A percentile compares a stretch with the other conserved stretches of the same genome.
These are phyloP conservation scores for Perodicticus potto DNA, from an alignment of 2,797 vertebrate genomes.

Conservation along the genomic window DNA sequence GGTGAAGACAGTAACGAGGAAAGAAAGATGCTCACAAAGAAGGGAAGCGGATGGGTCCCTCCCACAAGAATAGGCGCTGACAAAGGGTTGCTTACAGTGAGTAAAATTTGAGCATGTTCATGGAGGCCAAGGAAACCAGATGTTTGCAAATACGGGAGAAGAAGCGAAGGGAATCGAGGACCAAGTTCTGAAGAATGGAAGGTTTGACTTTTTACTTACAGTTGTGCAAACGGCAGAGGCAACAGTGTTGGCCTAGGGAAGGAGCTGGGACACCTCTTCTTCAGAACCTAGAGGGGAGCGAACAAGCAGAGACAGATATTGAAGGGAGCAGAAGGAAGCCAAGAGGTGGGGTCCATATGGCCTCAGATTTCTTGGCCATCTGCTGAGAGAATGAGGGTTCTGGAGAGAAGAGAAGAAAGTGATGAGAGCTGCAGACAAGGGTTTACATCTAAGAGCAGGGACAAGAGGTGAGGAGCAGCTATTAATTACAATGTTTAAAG, in stretches of 20 bases:
- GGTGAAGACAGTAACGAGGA: background rate
- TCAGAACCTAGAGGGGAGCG: background rate
- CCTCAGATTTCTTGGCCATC: background rate
- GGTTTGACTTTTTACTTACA: background rate
- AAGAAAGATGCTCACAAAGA: background rate
- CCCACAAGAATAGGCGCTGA: background rate
- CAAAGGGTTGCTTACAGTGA: background rate
- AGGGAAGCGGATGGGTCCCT: background rate
- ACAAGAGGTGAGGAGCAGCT: background rate
- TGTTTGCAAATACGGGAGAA: background rate
- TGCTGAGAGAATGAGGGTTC: background rate
- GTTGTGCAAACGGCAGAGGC: background rate
- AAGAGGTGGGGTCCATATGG: background rate
- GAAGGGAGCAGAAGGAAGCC: constrained; percentile 9
- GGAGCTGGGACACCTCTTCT: background rate
- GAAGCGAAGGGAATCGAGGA: background rate
- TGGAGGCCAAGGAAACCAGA: background rate
- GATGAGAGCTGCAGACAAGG: background rate
- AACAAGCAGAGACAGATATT: background rate
- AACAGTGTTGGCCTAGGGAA: background rate
- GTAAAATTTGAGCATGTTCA: background rate
- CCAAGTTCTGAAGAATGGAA: background rate
- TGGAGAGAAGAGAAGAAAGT: background rate
- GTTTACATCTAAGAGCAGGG: background rate
- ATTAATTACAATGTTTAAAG: background rate